Evolutionary conservation across 2,797 vertebrate genomes (phyloP), one percentile per base, ranked within the genome.

Genomic region (Tachyglossus aculeatus): DNA sequence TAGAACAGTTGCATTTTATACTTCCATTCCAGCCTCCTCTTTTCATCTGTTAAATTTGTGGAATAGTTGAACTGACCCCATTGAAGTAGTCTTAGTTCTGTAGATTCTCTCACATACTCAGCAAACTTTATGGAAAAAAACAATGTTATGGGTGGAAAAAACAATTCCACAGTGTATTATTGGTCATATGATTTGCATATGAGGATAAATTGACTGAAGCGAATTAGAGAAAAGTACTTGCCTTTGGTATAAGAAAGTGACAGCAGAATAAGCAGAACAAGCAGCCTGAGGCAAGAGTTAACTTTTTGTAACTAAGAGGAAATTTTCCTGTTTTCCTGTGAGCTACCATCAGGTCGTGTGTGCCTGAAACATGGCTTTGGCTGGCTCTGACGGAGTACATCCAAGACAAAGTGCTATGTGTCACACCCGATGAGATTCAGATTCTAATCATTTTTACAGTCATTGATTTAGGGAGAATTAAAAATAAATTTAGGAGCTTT

Each of bases 381-480:
- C 60, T 62, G 22, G 22, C 24, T 41, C 1, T 58, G 34, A 11
- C 39, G 12, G 66, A 58, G 34, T 56, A 43, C 19, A 56, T 56
- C 54, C 52, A 22, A 41, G 15, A 4, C 5, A 50, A 45, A 34
- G 55, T 38, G 45, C 19, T 2, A 2, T 54, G 13, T 43, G 16
- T 59, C 69, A 14, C 15, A 61, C 18, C 43, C 63, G 50, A 51
- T 71, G 43, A 68, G 18, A 68, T 62, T 68, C 71, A 37, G 56
- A 44, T 48, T 53, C 50, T 22, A 14, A 47, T 41, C 40, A 15
- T 44, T 50, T 34, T 11, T 57, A 27, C 31, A 27, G n/a, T 48
- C 16, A 48, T 29, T 48, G 9, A 13, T 13, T 11, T 48, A 18
- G 27, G 45, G 31, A 48, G 12, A 31, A 22, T 18, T 48, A 18